These are phyloP conservation scores for Ailuropoda melanoleuca DNA, from an alignment of 2,113 vertebrate genomes.

Conservation along the genomic window DNA sequence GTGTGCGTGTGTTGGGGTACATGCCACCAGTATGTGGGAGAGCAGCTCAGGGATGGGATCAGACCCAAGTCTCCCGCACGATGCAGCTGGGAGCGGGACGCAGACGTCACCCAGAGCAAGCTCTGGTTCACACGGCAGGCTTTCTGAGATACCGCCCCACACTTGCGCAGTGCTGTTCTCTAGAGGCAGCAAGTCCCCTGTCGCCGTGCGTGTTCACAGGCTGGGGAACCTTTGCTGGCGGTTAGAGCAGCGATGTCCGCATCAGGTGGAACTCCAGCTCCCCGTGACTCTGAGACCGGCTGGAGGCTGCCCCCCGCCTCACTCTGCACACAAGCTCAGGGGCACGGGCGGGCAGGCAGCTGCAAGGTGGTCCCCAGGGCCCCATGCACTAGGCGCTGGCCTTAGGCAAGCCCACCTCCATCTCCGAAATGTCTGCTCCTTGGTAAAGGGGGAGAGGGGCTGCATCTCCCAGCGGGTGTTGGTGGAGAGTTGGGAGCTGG, in stretches of 20 bases:
- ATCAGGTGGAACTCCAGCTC: background rate
- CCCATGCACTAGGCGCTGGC: background rate
- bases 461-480: accelerated
- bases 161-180: accelerated
- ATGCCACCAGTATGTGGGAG: accelerated
- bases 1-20: background rate
- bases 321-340: accelerated
- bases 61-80: background rate
- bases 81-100: accelerated
- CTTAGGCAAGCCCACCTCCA: accelerated
- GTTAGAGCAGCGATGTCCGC: too few relatives aligned
- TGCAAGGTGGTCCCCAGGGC: too few relatives aligned
- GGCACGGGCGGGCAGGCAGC: accelerated
- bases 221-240: background rate
- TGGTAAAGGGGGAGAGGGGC: too few relatives aligned
- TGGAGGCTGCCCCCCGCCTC: background rate
- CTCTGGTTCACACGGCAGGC: accelerated
- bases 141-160: accelerated
- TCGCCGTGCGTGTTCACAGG: background rate
- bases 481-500: accelerated
- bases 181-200: background rate
- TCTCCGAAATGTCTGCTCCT: accelerated
- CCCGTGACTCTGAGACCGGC: background rate
- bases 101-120: accelerated
- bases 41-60: accelerated